Percentiles rank a stretch among this genome's conserved stretches.
These are phyloP conservation scores for Mylabris phalerata DNA, from an alignment of 1,140 invertebrate genomes.

Conservation along the genomic window DNA sequence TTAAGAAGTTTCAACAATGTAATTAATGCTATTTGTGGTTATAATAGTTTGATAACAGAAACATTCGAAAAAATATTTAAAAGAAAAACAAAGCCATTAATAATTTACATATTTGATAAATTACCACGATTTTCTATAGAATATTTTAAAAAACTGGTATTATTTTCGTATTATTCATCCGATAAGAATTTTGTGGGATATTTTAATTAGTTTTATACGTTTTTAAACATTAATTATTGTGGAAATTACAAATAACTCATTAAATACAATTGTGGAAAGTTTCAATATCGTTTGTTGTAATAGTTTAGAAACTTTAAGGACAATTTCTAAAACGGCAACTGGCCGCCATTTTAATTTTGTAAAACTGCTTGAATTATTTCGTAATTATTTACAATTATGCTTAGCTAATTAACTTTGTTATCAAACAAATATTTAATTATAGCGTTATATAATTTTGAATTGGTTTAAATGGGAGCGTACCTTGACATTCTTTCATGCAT, in stretches of 20 bases:
- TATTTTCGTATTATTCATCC: no score
- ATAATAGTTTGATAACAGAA: background rate
- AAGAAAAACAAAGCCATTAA: background rate
- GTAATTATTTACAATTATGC: background rate
- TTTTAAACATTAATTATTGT: no score
- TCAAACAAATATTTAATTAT: background rate
- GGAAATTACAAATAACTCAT: no score
- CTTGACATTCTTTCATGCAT: conserved; percentile 31
- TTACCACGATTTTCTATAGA: no score
- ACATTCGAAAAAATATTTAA: background rate
- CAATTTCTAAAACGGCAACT: background rate
- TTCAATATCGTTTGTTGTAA: no score
- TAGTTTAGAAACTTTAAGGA: no score
- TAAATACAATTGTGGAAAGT: no score
- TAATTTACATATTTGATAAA: background rate
- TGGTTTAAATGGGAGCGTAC: conserved; percentile 14
- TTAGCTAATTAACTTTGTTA: background rate
- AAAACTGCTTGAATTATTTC: background rate
- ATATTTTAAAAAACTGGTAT: no score
- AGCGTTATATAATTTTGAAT: background rate
- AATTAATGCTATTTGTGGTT: no score
- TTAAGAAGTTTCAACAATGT: no score
- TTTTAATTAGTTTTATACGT: no score
- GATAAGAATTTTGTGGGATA: no score
- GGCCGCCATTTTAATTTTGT: background rate